phyloP scores from a whole-genome alignment of 1,140 invertebrate genomes.

The Popillia japonica region DNA sequence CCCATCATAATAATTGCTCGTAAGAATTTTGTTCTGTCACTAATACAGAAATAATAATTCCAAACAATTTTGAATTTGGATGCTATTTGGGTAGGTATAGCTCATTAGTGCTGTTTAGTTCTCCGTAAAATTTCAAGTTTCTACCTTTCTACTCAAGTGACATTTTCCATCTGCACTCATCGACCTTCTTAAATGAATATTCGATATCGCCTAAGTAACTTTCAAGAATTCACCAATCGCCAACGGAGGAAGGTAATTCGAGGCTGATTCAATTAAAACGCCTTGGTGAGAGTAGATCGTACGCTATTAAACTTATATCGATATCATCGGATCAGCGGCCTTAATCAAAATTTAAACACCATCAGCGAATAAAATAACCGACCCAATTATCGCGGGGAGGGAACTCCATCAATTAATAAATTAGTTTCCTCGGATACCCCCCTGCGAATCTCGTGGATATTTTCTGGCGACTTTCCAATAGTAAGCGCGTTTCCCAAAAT shows the following conservation, averaged over 20 bases:
- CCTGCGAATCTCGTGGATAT: not conserved
- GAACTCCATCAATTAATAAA: slow-evolving; percentile 20
- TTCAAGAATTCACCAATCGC: not conserved
- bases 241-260: not conserved
- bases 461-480: slow-evolving; percentile 31
- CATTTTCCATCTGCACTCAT: not conserved
- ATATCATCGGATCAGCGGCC: not conserved
- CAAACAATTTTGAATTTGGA: too few relatives aligned
- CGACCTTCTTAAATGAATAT: not conserved
- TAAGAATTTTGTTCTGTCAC: too few relatives aligned
- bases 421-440: not conserved
- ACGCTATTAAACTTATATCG: not conserved
- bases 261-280: not conserved
- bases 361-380: slow-evolving; percentile 23
- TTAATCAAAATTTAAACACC: slow-evolving; percentile 5
- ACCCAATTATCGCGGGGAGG: slow-evolving; percentile 2
- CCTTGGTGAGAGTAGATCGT: not conserved
- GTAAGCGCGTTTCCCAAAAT: slow-evolving; percentile 27
- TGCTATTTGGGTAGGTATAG: too few relatives aligned
- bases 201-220: not conserved
- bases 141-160: too few relatives aligned
- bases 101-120: too few relatives aligned
- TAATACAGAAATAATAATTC: too few relatives aligned
- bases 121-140: too few relatives aligned
- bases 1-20: too few relatives aligned